Conservation (phyloP, 2,113 vertebrate species). For the Takifugu bimaculatus region DNA sequence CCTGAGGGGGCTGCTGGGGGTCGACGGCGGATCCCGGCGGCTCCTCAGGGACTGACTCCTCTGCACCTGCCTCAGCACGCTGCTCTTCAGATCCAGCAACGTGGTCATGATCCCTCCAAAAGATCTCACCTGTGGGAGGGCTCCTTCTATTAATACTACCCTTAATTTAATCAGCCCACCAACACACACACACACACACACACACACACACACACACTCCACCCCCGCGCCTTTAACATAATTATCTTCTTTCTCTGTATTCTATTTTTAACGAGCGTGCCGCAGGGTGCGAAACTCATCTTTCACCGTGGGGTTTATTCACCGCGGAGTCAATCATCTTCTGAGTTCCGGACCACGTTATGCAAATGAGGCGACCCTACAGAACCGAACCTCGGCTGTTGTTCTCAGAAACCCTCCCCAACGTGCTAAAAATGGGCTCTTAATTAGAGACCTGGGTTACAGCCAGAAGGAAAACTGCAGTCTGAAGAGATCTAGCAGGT, state of each 20-base stretch:
- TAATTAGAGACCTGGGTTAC: background rate
- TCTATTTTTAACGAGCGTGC: constrained; percentile 42
- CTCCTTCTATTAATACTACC: background rate
- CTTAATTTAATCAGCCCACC: constrained; percentile 43
- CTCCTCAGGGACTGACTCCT: constrained; percentile 81
- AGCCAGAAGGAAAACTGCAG: too few species aligned
- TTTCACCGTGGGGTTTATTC: constrained; percentile 17
- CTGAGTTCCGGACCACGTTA: constrained; percentile 16
- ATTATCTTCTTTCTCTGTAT: constrained; percentile 31
- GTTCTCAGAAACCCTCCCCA: too few species aligned
- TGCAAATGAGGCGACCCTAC: constrained; percentile 5
- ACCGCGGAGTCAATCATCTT: constrained; percentile 12
- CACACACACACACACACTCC: constrained; percentile 6
- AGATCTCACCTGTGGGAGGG: background rate
- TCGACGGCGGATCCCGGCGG: constrained; percentile 67
- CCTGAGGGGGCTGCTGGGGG: constrained; percentile 58
- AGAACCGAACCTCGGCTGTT: background rate
- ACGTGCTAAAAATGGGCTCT: background rate
- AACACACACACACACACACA: constrained; percentile 7
- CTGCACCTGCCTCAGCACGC: constrained; percentile 85
- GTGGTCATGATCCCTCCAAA: constrained; percentile 75
- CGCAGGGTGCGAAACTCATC: constrained; percentile 25
- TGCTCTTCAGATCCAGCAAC: constrained; percentile 84
- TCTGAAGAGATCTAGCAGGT: too few species aligned
- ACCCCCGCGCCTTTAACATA: constrained; percentile 32